Conservation (phyloP, 2,113 vertebrate species). For the Plectropomus leopardus region DNA sequence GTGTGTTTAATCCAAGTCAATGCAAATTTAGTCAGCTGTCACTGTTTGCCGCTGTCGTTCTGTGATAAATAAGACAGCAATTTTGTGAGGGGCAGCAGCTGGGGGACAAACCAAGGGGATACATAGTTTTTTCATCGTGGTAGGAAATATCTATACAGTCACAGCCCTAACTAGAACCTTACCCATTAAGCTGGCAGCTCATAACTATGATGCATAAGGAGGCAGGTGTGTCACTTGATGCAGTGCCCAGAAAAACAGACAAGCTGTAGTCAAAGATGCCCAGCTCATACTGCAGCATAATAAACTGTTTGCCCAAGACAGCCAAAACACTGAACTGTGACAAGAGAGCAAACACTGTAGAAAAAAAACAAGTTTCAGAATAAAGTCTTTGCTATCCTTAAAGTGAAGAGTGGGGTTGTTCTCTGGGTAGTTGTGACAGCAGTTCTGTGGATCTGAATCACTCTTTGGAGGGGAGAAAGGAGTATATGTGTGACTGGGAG, state of each 20-base stretch:
- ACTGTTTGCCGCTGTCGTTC: too few species aligned
- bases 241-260: neutral
- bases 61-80: too few species aligned
- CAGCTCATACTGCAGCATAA: constrained; percentile 9
- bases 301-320: neutral
- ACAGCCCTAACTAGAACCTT: neutral
- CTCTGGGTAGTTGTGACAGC: neutral
- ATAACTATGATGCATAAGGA: neutral
- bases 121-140: too few species aligned
- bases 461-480: neutral
- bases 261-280: neutral
- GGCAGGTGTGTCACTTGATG: constrained; percentile 1
- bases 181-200: neutral
- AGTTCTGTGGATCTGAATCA: neutral
- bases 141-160: too few species aligned
- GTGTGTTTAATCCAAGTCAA: too few species aligned
- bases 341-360: neutral
- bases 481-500: neutral
- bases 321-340: neutral
- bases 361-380: neutral
- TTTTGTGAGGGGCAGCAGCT: too few species aligned
- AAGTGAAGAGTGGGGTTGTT: neutral
- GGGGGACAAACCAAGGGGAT: too few species aligned
- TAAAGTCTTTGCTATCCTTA: neutral
- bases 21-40: too few species aligned